Conservation (phyloP, 2,797 vertebrate genomes). For the Champsocephalus gunnari region DNA sequence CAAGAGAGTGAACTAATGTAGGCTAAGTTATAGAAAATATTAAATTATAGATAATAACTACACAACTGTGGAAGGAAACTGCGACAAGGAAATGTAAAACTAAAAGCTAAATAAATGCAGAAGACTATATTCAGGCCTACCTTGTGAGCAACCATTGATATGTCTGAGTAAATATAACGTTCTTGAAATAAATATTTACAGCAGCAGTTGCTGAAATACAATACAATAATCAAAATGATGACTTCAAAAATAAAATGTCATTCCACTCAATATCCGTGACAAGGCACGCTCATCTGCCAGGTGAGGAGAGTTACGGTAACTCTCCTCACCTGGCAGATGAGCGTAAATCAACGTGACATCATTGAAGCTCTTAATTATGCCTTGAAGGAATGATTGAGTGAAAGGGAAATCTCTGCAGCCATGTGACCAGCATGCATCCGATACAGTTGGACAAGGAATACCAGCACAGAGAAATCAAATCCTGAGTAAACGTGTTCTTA, state of each 20-base stretch:
- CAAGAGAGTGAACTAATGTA: neutral
- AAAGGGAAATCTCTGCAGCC: slow-evolving; percentile 39
- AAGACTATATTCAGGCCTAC: neutral
- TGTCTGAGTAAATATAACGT: neutral
- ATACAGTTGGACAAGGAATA: slow-evolving; percentile 19
- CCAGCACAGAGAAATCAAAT: slow-evolving; percentile 13
- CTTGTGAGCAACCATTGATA: neutral
- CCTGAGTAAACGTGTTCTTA: slow-evolving; percentile 74
- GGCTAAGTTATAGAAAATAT: neutral
- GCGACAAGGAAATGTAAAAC: no score
- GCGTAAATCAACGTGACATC: slow-evolving; percentile 56
- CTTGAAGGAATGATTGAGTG: neutral
- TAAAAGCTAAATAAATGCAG: neutral
- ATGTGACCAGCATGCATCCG: slow-evolving; percentile 23
- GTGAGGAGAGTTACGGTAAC: neutral
- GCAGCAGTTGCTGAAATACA: neutral
- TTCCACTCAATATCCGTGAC: neutral
- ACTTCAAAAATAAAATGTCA: neutral
- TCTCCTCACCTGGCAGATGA: slow-evolving; percentile 30
- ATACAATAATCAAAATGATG: slow-evolving; percentile 7
- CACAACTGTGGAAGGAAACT: neutral
- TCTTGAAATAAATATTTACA: neutral
- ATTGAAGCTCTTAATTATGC: slow-evolving; percentile 49
- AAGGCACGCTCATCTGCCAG: neutral
- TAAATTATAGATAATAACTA: neutral